A percentile compares a stretch with the other conserved stretches of the same genome.
phyloP scores from a whole-genome alignment of 1,140 invertebrate genomes.

The Brachionus rotundiformis region DNA sequence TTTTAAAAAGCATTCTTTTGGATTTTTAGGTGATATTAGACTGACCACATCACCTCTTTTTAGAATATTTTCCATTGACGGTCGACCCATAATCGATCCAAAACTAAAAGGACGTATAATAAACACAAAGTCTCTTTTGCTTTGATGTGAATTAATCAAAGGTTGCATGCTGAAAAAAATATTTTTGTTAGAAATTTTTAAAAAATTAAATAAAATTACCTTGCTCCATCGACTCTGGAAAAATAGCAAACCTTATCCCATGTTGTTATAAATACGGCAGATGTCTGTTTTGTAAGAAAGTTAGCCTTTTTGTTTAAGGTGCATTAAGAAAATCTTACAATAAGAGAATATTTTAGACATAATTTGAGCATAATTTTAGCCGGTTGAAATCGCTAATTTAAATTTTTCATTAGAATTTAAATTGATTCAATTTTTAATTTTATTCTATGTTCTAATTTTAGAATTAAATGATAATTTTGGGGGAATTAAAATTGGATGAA shows the following conservation, averaged over 20 bases:
- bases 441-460: not conserved
- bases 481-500: not conserved
- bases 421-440: not conserved
- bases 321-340: not conserved
- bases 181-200: not conserved
- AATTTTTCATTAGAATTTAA: not conserved
- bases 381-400: not conserved
- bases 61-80: not conserved
- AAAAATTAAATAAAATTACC: not conserved
- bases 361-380: constrained; percentile 45
- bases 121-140: constrained; percentile 47
- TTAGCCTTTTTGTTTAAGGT: not conserved
- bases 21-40: constrained; percentile 50
- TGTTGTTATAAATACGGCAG: constrained; percentile 38
- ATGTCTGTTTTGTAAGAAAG: not conserved
- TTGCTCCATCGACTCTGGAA: constrained; percentile 37
- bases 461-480: not conserved
- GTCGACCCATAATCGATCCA: not conserved
- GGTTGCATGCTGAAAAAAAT: constrained; percentile 39
- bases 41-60: constrained; percentile 45
- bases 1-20: constrained; percentile 50
- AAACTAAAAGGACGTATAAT: constrained; percentile 26
- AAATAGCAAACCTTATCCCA: constrained; percentile 48
- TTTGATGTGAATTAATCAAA: not conserved
- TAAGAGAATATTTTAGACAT: constrained; percentile 42